Percentiles rank a stretch among this genome's conserved stretches.
phyloP scores from a whole-genome alignment of 2,113 vertebrate genomes.

The Nothocercus nigrocapillus region DNA sequence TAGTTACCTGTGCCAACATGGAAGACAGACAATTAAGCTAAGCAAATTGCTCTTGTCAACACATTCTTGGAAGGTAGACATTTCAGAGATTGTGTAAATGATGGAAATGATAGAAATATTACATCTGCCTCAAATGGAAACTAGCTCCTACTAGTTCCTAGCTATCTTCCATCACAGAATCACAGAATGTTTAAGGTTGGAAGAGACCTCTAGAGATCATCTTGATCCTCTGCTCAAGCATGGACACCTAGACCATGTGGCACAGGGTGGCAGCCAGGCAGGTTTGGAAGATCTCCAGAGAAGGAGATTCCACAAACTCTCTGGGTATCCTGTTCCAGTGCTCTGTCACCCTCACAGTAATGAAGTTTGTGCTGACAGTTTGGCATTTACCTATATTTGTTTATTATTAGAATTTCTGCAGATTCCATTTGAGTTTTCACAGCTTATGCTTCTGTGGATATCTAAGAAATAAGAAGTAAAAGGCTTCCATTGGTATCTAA shows the following conservation, averaged over 20 bases:
- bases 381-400: background rate
- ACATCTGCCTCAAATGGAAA: background rate
- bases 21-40: background rate
- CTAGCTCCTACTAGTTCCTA: no score
- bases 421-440: background rate
- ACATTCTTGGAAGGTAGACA: background rate
- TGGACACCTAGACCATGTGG: no score
- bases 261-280: no score
- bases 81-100: background rate
- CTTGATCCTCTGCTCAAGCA: no score
- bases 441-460: background rate
- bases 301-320: no score
- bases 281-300: no score
- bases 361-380: background rate
- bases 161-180: no score
- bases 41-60: background rate
- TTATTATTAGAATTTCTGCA: background rate
- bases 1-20: background rate
- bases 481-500: background rate
- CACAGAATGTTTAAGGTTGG: no score
- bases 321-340: no score
- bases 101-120: background rate
- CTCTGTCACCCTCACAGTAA: no score
- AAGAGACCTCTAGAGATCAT: no score
- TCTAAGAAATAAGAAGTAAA: background rate